A percentile compares a stretch with the other conserved stretches of the same genome.
Evolutionary conservation across 2,888 invertebrate species (phyloP).

Genomic region (Nephrotoma appendiculata): DNA sequence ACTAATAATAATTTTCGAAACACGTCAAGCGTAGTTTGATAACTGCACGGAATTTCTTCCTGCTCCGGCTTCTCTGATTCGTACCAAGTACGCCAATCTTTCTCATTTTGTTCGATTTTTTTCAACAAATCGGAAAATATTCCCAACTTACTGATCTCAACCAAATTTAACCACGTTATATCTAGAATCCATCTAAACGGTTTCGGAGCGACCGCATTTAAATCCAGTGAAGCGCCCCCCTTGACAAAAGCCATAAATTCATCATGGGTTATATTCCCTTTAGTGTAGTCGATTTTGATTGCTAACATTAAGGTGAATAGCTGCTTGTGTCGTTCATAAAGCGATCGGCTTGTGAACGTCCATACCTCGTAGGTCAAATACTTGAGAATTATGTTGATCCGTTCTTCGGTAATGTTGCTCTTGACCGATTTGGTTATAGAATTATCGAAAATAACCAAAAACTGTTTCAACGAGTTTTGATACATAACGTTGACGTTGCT

Average conservation of each 20-base stretch:
- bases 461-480: conserved; percentile 90
- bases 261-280: conserved; percentile 64
- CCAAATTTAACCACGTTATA: conserved; percentile 90
- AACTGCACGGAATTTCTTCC: conserved; percentile 80
- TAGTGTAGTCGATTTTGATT: conserved; percentile 85
- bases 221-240: conserved; percentile 86
- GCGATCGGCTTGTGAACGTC: conserved; percentile 79
- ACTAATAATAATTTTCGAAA: conserved; percentile 78
- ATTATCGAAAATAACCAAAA: conserved; percentile 82
- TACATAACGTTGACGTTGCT: conserved; percentile 94
- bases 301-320: conserved; percentile 88
- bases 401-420: conserved; percentile 67
- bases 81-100: conserved; percentile 81
- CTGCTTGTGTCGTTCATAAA: conserved; percentile 87
- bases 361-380: conserved; percentile 87
- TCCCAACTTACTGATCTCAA: conserved; percentile 76
- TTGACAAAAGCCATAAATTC: conserved; percentile 94
- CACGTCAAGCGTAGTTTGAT: conserved; percentile 70
- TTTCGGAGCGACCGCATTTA: conserved; percentile 84
- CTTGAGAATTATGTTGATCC: conserved; percentile 76
- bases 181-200: conserved; percentile 92
- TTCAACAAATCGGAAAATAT: conserved; percentile 65
- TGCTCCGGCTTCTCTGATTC: conserved; percentile 88
- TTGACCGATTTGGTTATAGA: conserved; percentile 85
- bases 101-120: conserved; percentile 73